Evolutionary conservation across 2,797 vertebrate species (phyloP).

Genomic region (Enteromius paludinosus): DNA sequence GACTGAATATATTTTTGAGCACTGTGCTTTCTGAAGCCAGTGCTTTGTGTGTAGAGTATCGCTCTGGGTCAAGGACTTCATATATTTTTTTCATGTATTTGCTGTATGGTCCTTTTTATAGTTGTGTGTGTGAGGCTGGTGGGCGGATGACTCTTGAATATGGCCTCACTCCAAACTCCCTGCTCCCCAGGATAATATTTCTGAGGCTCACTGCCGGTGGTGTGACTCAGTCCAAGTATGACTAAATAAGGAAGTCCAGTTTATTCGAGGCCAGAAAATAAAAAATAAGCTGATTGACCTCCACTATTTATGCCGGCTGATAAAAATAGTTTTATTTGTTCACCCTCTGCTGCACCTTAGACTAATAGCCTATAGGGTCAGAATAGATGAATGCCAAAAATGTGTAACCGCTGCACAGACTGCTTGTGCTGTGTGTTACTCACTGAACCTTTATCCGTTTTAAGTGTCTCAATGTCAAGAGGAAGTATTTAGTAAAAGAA

Average conservation of each 20-base stretch:
- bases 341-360: neutral
- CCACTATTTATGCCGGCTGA: constrained; percentile 18
- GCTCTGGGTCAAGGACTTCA: neutral
- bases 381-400: neutral
- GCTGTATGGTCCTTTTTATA: neutral
- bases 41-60: neutral
- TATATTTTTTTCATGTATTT: neutral
- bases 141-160: constrained; percentile 26
- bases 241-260: constrained; percentile 53
- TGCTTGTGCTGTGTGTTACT: neutral
- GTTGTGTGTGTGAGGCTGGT: constrained; percentile 21
- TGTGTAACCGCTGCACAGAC: neutral
- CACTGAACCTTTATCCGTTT: neutral
- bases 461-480: neutral
- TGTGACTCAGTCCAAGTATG: constrained; percentile 44
- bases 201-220: constrained; percentile 18
- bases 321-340: constrained; percentile 28
- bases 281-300: constrained; percentile 21
- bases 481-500: neutral
- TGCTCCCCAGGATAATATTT: constrained; percentile 45
- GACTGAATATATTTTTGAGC: constrained; percentile 21
- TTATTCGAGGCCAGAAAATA: constrained; percentile 17
- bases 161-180: constrained; percentile 44
- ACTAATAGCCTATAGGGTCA: neutral
- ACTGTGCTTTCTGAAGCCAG: neutral